Evolutionary conservation across 1,140 invertebrate genomes (phyloP).

Genomic region (Drosophila burlai): DNA sequence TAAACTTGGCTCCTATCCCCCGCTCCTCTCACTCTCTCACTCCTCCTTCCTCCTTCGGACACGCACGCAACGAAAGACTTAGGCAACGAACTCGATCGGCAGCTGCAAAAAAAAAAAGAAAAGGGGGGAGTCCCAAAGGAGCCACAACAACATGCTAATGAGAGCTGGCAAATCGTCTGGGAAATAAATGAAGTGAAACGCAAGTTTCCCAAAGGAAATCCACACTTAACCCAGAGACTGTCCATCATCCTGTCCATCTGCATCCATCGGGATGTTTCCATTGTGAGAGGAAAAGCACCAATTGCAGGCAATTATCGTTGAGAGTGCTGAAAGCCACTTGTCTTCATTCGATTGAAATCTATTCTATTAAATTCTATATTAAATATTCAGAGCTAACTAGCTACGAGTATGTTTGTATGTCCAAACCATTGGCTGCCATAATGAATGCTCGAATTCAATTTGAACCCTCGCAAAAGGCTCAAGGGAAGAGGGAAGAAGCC

Average conservation of each 20-base stretch:
- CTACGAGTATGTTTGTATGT: too few species aligned
- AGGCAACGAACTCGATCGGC: slow-evolving; percentile 64
- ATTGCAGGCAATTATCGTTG: slow-evolving; percentile 4
- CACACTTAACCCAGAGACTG: slow-evolving; percentile 13
- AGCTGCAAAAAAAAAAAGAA: slow-evolving; percentile 30
- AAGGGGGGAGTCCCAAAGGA: slow-evolving; percentile 3
- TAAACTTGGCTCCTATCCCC: slow-evolving; percentile 29
- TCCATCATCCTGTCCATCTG: slow-evolving; percentile 7
- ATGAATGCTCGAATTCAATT: slow-evolving; percentile 43
- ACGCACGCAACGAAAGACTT: slow-evolving; percentile 72
- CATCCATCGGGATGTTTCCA: slow-evolving; percentile 6
- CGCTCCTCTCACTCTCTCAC: neutral
- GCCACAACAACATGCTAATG: slow-evolving; percentile 43
- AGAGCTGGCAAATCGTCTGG: slow-evolving; percentile 29
- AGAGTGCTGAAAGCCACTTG: slow-evolving; percentile 17
- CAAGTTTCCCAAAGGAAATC: slow-evolving; percentile 30
- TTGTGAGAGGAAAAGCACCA: slow-evolving; percentile 16
- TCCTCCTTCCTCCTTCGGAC: neutral
- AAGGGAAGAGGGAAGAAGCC: neutral
- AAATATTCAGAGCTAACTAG: neutral
- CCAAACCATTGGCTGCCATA: neutral
- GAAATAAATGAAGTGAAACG: slow-evolving; percentile 32
- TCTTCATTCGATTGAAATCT: slow-evolving; percentile 8
- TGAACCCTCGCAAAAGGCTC: neutral
- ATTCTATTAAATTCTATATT: too few species aligned